These are phyloP conservation scores for Rhinolophus ferrumequinum DNA, from an alignment of 2,113 vertebrate genomes.

Conservation along the genomic window DNA sequence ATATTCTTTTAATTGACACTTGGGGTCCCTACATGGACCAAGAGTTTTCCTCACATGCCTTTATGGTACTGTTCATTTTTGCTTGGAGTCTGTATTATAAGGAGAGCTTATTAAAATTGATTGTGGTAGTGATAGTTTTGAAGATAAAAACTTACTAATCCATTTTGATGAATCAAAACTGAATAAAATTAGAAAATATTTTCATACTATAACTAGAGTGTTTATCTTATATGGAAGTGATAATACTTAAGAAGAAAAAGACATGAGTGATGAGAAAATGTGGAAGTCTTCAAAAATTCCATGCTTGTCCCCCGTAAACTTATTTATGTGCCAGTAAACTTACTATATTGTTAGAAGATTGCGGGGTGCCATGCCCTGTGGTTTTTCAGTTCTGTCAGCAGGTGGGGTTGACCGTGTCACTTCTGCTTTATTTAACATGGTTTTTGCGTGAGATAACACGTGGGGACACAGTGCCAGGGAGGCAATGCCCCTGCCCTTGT, in stretches of 20 bases:
- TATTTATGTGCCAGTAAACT: background rate
- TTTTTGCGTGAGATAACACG: background rate
- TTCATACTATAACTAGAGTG: background rate
- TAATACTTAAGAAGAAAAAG: conserved; percentile 10
- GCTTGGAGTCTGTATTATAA: background rate
- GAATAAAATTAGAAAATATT: conserved; percentile 1
- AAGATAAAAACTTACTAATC: background rate
- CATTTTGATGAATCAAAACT: conserved; percentile 10
- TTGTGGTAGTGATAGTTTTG: background rate
- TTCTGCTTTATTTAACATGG: background rate
- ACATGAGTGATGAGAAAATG: background rate
- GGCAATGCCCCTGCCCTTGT: background rate
- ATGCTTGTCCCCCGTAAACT: background rate
- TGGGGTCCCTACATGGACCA: background rate
- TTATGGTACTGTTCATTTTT: background rate
- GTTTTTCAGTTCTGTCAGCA: background rate
- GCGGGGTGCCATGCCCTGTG: background rate
- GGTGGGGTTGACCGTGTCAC: background rate
- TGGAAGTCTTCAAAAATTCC: background rate
- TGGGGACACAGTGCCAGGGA: background rate
- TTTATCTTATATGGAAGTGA: background rate
- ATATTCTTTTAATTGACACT: background rate
- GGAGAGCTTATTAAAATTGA: background rate
- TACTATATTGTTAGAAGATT: background rate
- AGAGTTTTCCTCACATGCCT: background rate